Evolutionary conservation across 2,113 vertebrate species (phyloP).

Genomic region (Lepisosteus oculatus): DNA sequence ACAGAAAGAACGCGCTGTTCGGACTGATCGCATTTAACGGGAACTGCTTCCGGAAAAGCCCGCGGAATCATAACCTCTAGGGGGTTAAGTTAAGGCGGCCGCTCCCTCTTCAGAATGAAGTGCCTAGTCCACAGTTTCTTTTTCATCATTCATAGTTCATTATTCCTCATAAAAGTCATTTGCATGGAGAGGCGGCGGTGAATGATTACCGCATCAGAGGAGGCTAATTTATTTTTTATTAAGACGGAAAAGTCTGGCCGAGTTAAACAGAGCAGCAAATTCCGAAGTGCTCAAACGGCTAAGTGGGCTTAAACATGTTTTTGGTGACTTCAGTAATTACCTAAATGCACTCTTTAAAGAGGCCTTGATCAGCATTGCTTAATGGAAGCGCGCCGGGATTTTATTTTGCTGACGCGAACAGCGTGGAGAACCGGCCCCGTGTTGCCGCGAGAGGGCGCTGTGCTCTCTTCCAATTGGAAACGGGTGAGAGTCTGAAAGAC

Average conservation of each 20-base stretch:
- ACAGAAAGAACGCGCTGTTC: not conserved
- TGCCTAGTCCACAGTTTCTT: slow-evolving; percentile 7
- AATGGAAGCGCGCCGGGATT: slow-evolving; percentile 23
- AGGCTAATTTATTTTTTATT: slow-evolving; percentile 62
- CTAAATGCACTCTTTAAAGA: slow-evolving; percentile 63
- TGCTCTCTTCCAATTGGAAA: no score
- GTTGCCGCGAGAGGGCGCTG: no score
- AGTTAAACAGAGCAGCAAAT: slow-evolving; percentile 48
- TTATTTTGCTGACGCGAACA: slow-evolving; percentile 41
- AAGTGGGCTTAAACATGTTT: slow-evolving; percentile 58
- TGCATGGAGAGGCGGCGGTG: slow-evolving; percentile 55
- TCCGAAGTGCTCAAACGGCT: slow-evolving; percentile 45
- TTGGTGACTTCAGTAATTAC: slow-evolving; percentile 55
- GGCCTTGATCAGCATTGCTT: slow-evolving; percentile 50
- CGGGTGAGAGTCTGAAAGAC: no score
- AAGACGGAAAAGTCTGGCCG: slow-evolving; percentile 49
- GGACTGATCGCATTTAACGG: not conserved
- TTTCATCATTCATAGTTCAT: slow-evolving; percentile 47
- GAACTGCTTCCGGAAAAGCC: no score
- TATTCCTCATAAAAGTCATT: slow-evolving; percentile 63
- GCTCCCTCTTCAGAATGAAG: not conserved
- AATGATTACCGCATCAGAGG: slow-evolving; percentile 60
- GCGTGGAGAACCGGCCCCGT: no score
- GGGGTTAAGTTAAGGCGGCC: not conserved
- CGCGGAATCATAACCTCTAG: not conserved